Evolutionary conservation across 2,113 vertebrate species (phyloP).

Genomic region (Oreotrochilus melanogaster): DNA sequence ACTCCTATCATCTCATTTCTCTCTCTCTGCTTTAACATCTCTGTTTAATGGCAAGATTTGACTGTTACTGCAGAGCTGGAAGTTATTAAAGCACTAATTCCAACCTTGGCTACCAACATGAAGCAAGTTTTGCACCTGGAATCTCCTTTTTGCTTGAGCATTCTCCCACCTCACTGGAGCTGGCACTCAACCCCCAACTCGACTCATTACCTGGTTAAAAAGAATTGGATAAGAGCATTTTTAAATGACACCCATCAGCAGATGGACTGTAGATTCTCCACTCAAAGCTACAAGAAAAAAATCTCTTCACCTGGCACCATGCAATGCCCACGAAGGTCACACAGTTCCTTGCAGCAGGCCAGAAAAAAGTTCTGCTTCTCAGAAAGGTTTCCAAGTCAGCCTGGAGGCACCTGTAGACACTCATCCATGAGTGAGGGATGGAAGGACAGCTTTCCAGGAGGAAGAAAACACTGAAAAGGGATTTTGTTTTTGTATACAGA

Average conservation of each 20-base stretch:
- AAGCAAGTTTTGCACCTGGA: not conserved
- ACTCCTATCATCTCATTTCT: accelerated
- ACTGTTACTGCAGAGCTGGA: not conserved
- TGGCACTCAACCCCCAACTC: not conserved
- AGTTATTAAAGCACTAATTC: not conserved
- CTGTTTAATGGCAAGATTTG: not conserved
- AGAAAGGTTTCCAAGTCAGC: not conserved
- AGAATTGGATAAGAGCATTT: not conserved
- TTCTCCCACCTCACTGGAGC: not conserved
- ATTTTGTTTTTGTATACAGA: accelerated
- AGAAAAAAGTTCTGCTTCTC: not conserved
- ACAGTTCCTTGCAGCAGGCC: not conserved
- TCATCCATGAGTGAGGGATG: accelerated
- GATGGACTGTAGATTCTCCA: not conserved
- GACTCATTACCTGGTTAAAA: not conserved
- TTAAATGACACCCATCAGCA: not conserved
- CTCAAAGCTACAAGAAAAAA: not conserved
- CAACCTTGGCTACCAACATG: not conserved
- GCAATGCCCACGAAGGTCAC: accelerated
- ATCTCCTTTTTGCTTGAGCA: not conserved
- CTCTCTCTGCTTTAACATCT: not conserved
- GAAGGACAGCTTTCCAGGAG: not conserved
- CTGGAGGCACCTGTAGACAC: not conserved
- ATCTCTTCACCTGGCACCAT: not conserved
- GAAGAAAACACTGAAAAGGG: not conserved